Base-by-base conservation (phyloP, 2,797 vertebrate species). In the Pampus argenteus region DNA sequence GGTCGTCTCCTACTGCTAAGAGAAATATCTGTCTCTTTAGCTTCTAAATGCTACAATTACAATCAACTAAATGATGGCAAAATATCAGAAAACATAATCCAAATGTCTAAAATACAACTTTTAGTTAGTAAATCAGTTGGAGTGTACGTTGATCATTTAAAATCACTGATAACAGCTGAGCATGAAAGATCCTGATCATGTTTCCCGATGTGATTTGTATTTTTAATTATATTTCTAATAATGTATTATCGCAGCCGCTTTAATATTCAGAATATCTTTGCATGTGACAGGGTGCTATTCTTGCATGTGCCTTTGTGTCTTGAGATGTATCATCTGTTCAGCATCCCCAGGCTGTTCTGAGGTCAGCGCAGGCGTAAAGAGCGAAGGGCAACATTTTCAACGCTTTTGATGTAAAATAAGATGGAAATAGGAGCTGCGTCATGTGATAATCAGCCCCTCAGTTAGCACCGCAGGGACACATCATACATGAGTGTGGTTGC, bases 371-470 rank as follows among this genome's bases (percentile, higher is more conserved):
- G 65, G 45, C 60, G 54, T n/a, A 54, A 59, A 48, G 18, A 73
- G 29, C 3, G 3, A 42, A 57, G 56, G 56, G 76, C 1, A 13
- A 82, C 59, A 61, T 77, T 83, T 78, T 26, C 8, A 65, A 60
- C 1, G 15, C 62, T 71, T 85, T 84, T 89, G 81, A 86, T 83
- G 72, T 60, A 20, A 60, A 66, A 74, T n/a, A n/a, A 73, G 58
- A 78, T 70, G 59, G 78, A 69, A 78, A 78, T 63, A 62, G 50
- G 45, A 87, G 65, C 45, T 0, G 8, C 65, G 65, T 81, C 64
- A 74, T 60, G 49, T 68, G 62, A 81, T 83, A 74, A 84, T 83
- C 67, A 2, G 2, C 38, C 0, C 70, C n/a, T 1, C 38, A 54
- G 71, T 71, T 73, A 72, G 60, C 31, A 54, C 57, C 59, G 15